phyloP scores from a whole-genome alignment of 2,888 invertebrate genomes.

The Micoletzkya japonica region DNA sequence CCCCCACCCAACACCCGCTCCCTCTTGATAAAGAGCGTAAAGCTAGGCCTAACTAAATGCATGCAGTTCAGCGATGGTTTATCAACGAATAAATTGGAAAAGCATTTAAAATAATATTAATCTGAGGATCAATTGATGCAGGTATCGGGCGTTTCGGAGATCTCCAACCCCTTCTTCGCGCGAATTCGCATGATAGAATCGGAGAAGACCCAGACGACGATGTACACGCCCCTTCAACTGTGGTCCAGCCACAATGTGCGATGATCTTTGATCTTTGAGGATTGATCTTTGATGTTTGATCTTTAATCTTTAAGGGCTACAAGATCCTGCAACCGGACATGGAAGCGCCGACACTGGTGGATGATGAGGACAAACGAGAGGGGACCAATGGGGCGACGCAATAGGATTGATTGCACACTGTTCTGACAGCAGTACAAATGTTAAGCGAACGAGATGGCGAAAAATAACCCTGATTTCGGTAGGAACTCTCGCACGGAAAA shows the following conservation, averaged over 20 bases:
- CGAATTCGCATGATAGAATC: constrained; percentile 44
- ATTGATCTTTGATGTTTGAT: not conserved
- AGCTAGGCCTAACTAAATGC: no score
- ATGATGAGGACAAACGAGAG: constrained; percentile 10
- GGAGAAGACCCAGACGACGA: constrained; percentile 45
- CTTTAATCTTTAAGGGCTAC: constrained; percentile 18
- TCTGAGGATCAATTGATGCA: not conserved
- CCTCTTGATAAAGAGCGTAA: no score
- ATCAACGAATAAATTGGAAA: no score
- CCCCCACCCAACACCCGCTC: no score
- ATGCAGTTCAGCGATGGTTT: no score
- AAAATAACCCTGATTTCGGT: no score
- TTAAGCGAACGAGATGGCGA: no score
- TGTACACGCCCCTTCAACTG: constrained; percentile 49
- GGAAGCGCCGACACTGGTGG: constrained; percentile 19
- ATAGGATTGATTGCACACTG: no score
- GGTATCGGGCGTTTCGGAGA: constrained; percentile 27
- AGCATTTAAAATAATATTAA: not conserved
- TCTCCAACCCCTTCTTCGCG: constrained; percentile 46
- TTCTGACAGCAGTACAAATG: no score
- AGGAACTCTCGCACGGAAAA: no score
- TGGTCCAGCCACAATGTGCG: constrained; percentile 46
- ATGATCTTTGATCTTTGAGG: not conserved
- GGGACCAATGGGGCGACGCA: no score
- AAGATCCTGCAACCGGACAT: constrained; percentile 27